A percentile compares a stretch with the other conserved stretches of the same genome.
These are phyloP conservation scores for Microcebus jonahi DNA, from an alignment of 2,113 vertebrate species.

Conservation along the genomic window DNA sequence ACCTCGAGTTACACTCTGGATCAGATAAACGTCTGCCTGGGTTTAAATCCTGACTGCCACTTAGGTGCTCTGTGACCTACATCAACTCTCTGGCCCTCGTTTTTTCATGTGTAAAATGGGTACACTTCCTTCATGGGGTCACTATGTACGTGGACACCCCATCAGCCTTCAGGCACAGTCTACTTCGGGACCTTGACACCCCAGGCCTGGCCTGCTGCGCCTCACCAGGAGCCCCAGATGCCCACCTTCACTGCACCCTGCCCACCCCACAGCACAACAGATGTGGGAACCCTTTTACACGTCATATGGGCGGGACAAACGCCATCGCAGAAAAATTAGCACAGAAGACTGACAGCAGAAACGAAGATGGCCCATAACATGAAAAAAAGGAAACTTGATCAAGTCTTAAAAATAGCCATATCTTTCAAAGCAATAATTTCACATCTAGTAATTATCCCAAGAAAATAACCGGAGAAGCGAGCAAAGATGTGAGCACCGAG, in stretches of 20 bases:
- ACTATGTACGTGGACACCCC: neutral
- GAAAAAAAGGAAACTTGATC: neutral
- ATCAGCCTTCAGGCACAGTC: neutral
- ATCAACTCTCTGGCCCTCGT: neutral
- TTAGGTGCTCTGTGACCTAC: rapidly evolving
- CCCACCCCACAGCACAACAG: neutral
- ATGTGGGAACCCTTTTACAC: neutral
- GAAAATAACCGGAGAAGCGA: neutral
- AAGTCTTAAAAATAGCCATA: neutral
- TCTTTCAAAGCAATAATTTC: neutral
- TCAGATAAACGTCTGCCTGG: rapidly evolving
- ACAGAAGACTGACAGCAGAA: neutral
- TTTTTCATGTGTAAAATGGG: neutral
- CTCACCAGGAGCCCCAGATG: neutral
- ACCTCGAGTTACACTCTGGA: rapidly evolving
- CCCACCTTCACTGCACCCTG: rapidly evolving
- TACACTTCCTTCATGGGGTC: neutral
- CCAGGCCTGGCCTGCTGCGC: neutral
- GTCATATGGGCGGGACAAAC: neutral
- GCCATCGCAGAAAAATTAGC: rapidly evolving
- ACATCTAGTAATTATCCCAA: neutral
- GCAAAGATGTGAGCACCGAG: neutral
- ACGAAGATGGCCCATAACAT: rapidly evolving
- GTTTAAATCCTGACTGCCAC: neutral
- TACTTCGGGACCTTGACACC: neutral